phyloP scores from a whole-genome alignment of 2,113 vertebrate genomes.

The Pardalotus punctatus region DNA sequence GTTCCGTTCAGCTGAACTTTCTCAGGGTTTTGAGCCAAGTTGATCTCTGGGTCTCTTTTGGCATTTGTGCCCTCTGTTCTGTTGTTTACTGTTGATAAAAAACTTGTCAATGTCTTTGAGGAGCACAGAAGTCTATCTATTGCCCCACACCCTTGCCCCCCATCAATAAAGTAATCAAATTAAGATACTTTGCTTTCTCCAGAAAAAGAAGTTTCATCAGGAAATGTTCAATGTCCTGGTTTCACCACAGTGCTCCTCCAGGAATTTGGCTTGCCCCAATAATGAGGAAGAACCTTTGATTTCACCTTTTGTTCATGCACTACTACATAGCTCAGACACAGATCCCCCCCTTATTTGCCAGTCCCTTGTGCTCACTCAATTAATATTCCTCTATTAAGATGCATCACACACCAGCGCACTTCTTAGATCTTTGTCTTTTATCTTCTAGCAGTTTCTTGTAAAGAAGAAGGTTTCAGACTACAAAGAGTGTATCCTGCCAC shows the following conservation, averaged over 20 bases:
- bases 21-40: background rate
- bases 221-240: background rate
- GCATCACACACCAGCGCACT: fast-evolving
- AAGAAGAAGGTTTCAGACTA: background rate
- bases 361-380: background rate
- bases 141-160: fast-evolving
- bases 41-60: background rate
- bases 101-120: background rate
- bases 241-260: background rate
- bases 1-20: background rate
- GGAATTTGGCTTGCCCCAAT: background rate
- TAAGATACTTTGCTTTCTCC: background rate
- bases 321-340: background rate
- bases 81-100: background rate
- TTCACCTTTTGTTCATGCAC: background rate
- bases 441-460: background rate
- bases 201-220: background rate
- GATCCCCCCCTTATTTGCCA: background rate
- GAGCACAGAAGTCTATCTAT: background rate
- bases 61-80: background rate
- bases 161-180: background rate
- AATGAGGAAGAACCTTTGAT: background rate
- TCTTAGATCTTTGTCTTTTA: background rate
- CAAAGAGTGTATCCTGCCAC: background rate
- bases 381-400: background rate